These are phyloP conservation scores for Heliothis subflexa DNA, from an alignment of 1,140 invertebrate species.

Conservation along the genomic window DNA sequence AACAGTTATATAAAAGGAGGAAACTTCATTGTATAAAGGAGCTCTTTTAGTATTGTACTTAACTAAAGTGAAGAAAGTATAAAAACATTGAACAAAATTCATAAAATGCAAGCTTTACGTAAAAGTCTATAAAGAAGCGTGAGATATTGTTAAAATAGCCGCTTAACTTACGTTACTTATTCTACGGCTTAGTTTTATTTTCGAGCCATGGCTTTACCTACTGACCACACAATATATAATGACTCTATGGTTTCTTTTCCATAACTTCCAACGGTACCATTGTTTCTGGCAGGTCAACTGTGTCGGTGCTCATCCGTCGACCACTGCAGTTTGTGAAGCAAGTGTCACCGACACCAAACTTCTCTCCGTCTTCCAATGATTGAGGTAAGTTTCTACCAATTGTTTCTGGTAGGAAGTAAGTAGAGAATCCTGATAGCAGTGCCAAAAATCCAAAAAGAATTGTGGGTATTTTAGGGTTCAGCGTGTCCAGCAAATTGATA, in stretches of 20 bases:
- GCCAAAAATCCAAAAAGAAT: slow-evolving; percentile 91
- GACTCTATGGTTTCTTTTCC: slow-evolving; percentile 69
- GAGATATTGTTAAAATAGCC: slow-evolving; percentile 11
- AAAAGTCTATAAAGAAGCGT: slow-evolving; percentile 1
- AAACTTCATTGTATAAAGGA: neutral
- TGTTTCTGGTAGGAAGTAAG: slow-evolving; percentile 93
- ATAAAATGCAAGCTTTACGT: slow-evolving; percentile 30
- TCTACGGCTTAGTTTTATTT: neutral
- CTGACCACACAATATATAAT: neutral
- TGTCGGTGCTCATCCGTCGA: slow-evolving; percentile 92
- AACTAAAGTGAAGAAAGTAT: neutral
- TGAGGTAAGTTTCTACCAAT: slow-evolving; percentile 93
- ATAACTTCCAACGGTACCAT: slow-evolving; percentile 77
- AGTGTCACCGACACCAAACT: slow-evolving; percentile 92
- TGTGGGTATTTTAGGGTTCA: slow-evolving; percentile 90
- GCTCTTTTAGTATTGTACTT: neutral
- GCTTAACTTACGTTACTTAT: slow-evolving; percentile 9
- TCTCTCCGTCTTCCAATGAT: slow-evolving; percentile 93
- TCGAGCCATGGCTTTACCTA: slow-evolving; percentile 7
- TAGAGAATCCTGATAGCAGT: slow-evolving; percentile 90
- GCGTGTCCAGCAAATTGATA: slow-evolving; percentile 89
- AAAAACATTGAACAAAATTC: slow-evolving; percentile 23
- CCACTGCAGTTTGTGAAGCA: slow-evolving; percentile 93
- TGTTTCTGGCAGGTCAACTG: slow-evolving; percentile 74
- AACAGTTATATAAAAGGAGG: slow-evolving; percentile 25